A percentile compares a stretch with the other conserved stretches of the same genome.
phyloP scores from a whole-genome alignment of 2,797 vertebrate species.

The Notamacropus eugenii region DNA sequence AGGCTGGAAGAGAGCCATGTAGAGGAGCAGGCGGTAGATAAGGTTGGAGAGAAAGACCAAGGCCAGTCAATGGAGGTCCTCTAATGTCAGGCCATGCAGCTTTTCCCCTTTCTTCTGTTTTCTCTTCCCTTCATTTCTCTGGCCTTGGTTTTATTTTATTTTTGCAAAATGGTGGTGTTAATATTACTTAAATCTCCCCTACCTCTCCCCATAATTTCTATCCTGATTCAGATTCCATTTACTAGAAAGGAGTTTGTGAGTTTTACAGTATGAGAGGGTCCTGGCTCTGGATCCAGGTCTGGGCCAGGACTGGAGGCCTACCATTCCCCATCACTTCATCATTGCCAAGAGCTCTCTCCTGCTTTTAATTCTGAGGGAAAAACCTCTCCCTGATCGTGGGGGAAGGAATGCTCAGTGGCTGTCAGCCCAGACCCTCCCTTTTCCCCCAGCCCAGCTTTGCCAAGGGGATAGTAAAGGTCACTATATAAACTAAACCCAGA shows the following conservation, averaged over 20 bases:
- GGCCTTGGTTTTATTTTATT: background rate
- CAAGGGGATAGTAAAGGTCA: slow-evolving; percentile 35
- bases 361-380: slow-evolving; percentile 42
- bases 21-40: background rate
- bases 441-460: slow-evolving; percentile 34
- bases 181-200: background rate
- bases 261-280: background rate
- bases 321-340: slow-evolving; percentile 26
- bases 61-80: background rate
- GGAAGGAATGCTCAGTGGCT: slow-evolving; percentile 63
- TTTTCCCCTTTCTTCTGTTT: background rate
- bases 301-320: background rate
- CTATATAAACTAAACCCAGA: background rate
- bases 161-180: background rate
- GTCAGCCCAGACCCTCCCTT: slow-evolving; percentile 49
- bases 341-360: slow-evolving; percentile 41
- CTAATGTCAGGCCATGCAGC: background rate
- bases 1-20: background rate
- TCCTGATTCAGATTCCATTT: background rate
- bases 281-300: background rate
- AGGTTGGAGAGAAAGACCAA: background rate
- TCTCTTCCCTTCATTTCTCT: background rate
- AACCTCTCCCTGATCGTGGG: background rate
- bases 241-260: background rate
- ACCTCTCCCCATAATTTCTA: background rate